Evolutionary conservation across 2,113 vertebrate genomes (phyloP).

Genomic region (Elgaria multicarinata): DNA sequence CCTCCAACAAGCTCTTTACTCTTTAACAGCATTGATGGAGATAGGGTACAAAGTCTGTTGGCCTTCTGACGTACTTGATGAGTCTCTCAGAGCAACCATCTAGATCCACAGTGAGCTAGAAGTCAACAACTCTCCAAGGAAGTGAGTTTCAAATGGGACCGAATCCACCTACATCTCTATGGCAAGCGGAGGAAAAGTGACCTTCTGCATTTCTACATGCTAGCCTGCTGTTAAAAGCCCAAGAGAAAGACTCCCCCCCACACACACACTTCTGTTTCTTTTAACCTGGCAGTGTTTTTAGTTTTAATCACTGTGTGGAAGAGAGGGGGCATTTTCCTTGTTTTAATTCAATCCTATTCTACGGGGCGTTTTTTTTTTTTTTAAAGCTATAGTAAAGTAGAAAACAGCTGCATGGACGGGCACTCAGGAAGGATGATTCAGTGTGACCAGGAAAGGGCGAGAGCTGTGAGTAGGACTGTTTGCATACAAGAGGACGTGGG

Average conservation of each 20-base stretch:
- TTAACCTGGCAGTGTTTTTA: not conserved
- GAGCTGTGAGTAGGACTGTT: slow-evolving; percentile 8
- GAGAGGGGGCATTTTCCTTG: not conserved
- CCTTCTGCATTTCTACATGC: not conserved
- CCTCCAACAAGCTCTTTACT: too few relatives aligned
- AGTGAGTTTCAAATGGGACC: not conserved
- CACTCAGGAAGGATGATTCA: slow-evolving; percentile 51
- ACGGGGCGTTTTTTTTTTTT: not conserved
- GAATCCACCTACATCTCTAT: not conserved
- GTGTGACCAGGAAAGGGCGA: slow-evolving; percentile 35
- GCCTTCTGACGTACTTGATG: too few relatives aligned
- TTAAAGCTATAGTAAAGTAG: slow-evolving; percentile 44
- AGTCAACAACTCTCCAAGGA: not conserved
- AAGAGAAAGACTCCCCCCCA: not conserved
- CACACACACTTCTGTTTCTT: not conserved
- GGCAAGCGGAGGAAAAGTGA: not conserved
- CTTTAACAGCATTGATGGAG: too few relatives aligned
- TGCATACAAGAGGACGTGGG: slow-evolving; percentile 25
- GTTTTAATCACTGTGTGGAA: not conserved
- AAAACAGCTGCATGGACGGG: not conserved
- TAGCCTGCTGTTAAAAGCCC: not conserved
- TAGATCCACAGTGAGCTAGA: not conserved
- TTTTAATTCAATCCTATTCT: not conserved
- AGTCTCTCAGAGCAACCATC: too few relatives aligned
- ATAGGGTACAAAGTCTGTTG: too few relatives aligned